These are phyloP conservation scores for Junonia oenone DNA, from an alignment of 2,888 invertebrate genomes.

Conservation along the genomic window DNA sequence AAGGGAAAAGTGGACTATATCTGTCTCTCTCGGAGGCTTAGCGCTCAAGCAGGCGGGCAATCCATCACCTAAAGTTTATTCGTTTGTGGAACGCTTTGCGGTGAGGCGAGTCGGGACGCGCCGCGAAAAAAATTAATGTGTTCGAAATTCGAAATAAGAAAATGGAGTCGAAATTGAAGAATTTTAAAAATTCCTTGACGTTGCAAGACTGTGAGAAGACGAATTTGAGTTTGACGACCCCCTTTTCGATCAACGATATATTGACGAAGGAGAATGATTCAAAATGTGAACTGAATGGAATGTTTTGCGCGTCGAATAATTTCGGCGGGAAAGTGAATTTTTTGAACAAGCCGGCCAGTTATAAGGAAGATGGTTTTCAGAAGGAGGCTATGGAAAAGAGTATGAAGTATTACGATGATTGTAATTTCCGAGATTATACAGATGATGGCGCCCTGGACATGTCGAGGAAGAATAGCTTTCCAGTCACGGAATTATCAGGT, in stretches of 20 bases:
- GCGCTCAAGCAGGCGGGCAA: constrained; percentile 67
- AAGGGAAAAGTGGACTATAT: constrained; percentile 23
- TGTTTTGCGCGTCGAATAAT: constrained; percentile 38
- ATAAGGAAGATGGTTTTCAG: constrained; percentile 47
- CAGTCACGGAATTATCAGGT: constrained; percentile 72
- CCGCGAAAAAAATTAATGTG: constrained; percentile 50
- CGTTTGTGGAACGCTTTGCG: constrained; percentile 75
- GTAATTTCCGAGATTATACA: constrained; percentile 56
- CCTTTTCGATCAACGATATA: constrained; percentile 87
- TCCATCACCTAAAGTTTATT: constrained; percentile 75
- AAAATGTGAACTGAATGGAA: constrained; percentile 65
- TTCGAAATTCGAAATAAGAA: constrained; percentile 35
- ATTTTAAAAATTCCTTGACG: constrained; percentile 51
- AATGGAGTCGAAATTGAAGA: constrained; percentile 70
- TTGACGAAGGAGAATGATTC: constrained; percentile 78
- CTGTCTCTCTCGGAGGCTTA: constrained; percentile 68
- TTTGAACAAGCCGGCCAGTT: constrained; percentile 43
- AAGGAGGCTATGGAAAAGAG: constrained; percentile 59
- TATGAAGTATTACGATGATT: constrained; percentile 66
- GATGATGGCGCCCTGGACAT: constrained; percentile 73
- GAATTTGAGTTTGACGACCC: constrained; percentile 74
- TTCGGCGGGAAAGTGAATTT: constrained; percentile 65
- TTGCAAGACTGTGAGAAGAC: constrained; percentile 68
- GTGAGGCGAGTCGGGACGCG: constrained; percentile 56
- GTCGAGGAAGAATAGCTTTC: constrained; percentile 67